Conservation (phyloP, 2,888 invertebrate genomes). For the Leucoptera coffeella region DNA sequence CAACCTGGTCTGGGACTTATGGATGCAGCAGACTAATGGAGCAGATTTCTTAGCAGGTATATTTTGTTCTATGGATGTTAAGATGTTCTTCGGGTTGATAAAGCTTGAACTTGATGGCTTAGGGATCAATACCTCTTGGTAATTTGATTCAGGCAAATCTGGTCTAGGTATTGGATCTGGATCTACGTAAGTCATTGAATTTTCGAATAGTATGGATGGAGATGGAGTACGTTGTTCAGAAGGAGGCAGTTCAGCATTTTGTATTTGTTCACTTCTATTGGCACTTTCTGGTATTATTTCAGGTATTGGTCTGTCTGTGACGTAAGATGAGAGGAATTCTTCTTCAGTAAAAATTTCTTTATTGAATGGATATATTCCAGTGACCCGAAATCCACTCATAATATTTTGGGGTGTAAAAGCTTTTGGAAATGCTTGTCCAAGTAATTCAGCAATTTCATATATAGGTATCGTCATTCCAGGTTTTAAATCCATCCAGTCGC, state of each 20-base stretch:
- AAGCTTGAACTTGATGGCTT: not conserved
- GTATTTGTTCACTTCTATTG: slow-evolving; percentile 1
- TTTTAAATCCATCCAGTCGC: slow-evolving; percentile 14
- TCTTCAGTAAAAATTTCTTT: slow-evolving; percentile 12
- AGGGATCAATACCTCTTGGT: not conserved
- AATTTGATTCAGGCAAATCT: not conserved
- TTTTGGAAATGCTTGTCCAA: slow-evolving; percentile 10
- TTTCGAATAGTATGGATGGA: not conserved
- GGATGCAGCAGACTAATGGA: too few relatives aligned
- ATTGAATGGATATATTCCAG: slow-evolving; percentile 15
- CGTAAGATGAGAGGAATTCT: slow-evolving; percentile 10
- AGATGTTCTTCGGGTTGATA: not conserved
- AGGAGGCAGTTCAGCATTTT: slow-evolving; percentile 1
- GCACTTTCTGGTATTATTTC: slow-evolving; percentile 3
- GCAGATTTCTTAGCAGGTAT: too few relatives aligned
- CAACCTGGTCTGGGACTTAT: too few relatives aligned
- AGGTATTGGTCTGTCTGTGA: slow-evolving; percentile 8
- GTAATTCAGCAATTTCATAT: slow-evolving; percentile 12
- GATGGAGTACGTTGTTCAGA: not conserved
- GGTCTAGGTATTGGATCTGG: not conserved
- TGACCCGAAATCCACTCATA: slow-evolving; percentile 10
- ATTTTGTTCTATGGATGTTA: too few relatives aligned
- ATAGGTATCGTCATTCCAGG: slow-evolving; percentile 15
- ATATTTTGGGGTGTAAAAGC: slow-evolving; percentile 12
- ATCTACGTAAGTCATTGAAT: not conserved